Conservation (phyloP, 2,888 invertebrate species). For the Stratiomys singularior region DNA sequence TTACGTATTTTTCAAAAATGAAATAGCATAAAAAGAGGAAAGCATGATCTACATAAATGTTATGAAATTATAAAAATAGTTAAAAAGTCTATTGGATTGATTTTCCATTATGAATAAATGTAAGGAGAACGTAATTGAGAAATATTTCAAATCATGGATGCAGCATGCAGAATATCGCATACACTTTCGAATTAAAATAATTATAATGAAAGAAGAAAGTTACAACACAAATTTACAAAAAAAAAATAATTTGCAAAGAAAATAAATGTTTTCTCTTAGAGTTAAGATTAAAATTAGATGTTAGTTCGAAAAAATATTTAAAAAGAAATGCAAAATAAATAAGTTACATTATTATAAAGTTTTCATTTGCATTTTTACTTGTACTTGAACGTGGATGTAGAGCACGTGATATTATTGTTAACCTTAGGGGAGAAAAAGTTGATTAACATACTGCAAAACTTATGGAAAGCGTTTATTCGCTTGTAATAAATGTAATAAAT, state of each 20-base stretch:
- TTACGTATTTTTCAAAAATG: constrained; percentile 24
- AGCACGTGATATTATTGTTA: background rate
- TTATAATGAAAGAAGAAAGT: constrained; percentile 38
- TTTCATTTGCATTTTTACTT: constrained; percentile 39
- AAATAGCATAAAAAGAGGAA: constrained; percentile 1
- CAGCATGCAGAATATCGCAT: background rate
- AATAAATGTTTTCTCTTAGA: constrained; percentile 10
- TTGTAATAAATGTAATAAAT: constrained; percentile 50
- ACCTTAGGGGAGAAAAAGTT: constrained; percentile 37
- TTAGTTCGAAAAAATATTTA: constrained; percentile 31
- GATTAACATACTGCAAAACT: constrained; percentile 47
- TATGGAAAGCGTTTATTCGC: constrained; percentile 51
- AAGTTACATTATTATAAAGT: constrained; percentile 44
- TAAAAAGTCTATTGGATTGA: constrained; percentile 26
- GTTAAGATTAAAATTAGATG: constrained; percentile 15
- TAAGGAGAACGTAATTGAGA: background rate
- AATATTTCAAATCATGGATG: background rate
- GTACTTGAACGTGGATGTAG: constrained; percentile 8
- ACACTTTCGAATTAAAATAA: background rate
- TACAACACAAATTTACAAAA: constrained; percentile 7
- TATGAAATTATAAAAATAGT: constrained; percentile 21
- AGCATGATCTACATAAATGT: background rate
- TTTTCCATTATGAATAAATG: constrained; percentile 25
- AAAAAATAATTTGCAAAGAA: background rate
- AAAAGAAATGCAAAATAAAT: constrained; percentile 49